Conservation (phyloP, 1,140 invertebrate species). For the Diprion similis region DNA sequence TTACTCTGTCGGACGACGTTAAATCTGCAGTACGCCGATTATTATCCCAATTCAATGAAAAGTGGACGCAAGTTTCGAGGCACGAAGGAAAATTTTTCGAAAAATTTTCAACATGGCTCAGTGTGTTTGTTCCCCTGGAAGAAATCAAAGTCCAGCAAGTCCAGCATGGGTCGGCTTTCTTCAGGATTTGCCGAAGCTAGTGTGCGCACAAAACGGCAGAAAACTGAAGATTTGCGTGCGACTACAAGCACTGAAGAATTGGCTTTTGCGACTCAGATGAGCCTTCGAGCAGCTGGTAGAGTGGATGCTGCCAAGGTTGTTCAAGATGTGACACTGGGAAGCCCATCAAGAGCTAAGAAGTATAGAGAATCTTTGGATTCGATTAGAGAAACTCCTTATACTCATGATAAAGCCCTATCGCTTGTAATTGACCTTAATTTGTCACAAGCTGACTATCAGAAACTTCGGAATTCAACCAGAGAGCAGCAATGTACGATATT, state of each 20-base stretch:
- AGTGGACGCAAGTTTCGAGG: neutral
- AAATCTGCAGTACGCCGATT: neutral
- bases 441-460: slow-evolving; percentile 18
- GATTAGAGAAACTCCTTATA: slow-evolving; percentile 10
- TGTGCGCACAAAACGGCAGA: neutral
- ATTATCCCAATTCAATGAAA: neutral
- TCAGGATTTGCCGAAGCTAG: neutral
- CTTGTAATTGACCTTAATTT: slow-evolving; percentile 2
- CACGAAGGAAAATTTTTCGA: neutral
- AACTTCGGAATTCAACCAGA: slow-evolving; percentile 1
- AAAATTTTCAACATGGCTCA: neutral
- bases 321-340: slow-evolving; percentile 15
- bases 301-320: slow-evolving; percentile 20
- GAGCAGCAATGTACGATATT: slow-evolving; percentile 12
- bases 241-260: slow-evolving; percentile 7
- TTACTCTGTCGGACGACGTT: neutral
- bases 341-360: slow-evolving; percentile 9
- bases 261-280: slow-evolving; percentile 14
- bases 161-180: neutral
- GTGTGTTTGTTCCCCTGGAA: neutral
- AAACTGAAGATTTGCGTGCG: neutral
- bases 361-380: slow-evolving; percentile 16
- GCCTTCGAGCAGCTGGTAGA: slow-evolving; percentile 2
- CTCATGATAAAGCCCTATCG: slow-evolving; percentile 14
- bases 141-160: neutral